Base-by-base conservation (phyloP, 1,140 invertebrate genomes). In the Drosophila mauritiana region DNA sequence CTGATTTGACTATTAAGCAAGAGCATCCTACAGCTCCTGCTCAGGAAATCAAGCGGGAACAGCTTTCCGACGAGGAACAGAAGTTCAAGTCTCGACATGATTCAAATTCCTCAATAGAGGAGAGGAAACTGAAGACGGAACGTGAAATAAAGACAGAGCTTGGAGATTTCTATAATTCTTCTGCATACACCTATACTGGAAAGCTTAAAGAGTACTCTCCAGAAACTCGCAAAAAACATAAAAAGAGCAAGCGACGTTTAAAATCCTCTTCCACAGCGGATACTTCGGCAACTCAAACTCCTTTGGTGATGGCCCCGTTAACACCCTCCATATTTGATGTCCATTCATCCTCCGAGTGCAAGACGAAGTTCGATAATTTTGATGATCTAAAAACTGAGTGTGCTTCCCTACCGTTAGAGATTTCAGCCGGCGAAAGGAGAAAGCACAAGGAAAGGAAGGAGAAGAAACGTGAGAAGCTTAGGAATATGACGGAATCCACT, bases 191-290 rank as follows among this genome's bases (percentile, higher is more conserved):
- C 12, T 73, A 68, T n/a, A 27, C 40, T 17, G 51, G 48, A 0
- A 89, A 88, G 58, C 15, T 76, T 5, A 88, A 88, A 48, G 77
- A 91, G 15, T 92, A 79, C 52, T 91, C 91, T 0, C 82, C 91
- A 25, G 95, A 95, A 78, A 85, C 93, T 31, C 93, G 95, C 4
- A 97, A 96, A 80, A 97, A 96, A 81, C 96, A 97, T 78, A 97
- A 96, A 90, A 97, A 97, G 92, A 97, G 96, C 81, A 96, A 96
- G 85, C 97, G 96, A 83, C 95, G 95, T 5, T 94, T 95, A 56
- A 97, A 97, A 84, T 94, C 94, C 72, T 94, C 94, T 2, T 92
- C 56, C 0, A 62, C 78, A 4, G 79, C 62, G 17, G 57, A 68
- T 31, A 58, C 55, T 4, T 72, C 67, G 2, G 45, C 45, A 22